Evolutionary conservation across 2,797 vertebrate species (phyloP).

Genomic region (Peromyscus aztecus): DNA sequence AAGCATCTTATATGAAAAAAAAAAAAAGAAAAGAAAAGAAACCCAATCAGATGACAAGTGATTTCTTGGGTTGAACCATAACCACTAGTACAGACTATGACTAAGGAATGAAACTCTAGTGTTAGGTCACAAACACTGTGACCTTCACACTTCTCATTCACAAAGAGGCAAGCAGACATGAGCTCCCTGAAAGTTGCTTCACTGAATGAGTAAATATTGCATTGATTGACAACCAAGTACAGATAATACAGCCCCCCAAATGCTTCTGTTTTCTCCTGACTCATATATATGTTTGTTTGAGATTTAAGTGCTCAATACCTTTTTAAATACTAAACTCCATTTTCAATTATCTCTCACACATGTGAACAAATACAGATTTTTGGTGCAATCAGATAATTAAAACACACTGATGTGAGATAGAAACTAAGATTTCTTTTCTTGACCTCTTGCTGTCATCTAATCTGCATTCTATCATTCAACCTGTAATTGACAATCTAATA

Average conservation of each 20-base stretch:
- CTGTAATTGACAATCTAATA: conserved; percentile 53
- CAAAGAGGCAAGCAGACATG: conserved; percentile 50
- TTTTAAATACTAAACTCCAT: conserved; percentile 20
- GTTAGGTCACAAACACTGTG: conserved; percentile 60
- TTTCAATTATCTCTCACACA: background rate
- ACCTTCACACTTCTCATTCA: conserved; percentile 75
- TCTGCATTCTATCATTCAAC: conserved; percentile 34
- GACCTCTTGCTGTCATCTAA: conserved; percentile 39
- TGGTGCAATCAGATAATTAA: conserved; percentile 19
- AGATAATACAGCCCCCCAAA: background rate
- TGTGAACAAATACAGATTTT: background rate
- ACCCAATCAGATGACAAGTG: conserved; percentile 53
- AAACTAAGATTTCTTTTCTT: conserved; percentile 15
- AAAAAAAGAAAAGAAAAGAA: background rate
- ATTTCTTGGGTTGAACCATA: background rate
- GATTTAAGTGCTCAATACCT: conserved; percentile 38
- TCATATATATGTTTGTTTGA: conserved; percentile 40
- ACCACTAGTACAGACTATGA: conserved; percentile 68
- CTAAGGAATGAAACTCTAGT: conserved; percentile 60
- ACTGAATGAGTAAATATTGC: conserved; percentile 52
- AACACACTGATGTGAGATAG: background rate
- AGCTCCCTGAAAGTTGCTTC: conserved; percentile 37
- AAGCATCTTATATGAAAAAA: background rate
- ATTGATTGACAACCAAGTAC: conserved; percentile 11
- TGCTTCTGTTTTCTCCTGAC: background rate